Percentiles rank a stretch among this genome's conserved stretches.
Evolutionary conservation across 1,140 invertebrate genomes (phyloP).

Genomic region (Temnothorax curvispinosus): DNA sequence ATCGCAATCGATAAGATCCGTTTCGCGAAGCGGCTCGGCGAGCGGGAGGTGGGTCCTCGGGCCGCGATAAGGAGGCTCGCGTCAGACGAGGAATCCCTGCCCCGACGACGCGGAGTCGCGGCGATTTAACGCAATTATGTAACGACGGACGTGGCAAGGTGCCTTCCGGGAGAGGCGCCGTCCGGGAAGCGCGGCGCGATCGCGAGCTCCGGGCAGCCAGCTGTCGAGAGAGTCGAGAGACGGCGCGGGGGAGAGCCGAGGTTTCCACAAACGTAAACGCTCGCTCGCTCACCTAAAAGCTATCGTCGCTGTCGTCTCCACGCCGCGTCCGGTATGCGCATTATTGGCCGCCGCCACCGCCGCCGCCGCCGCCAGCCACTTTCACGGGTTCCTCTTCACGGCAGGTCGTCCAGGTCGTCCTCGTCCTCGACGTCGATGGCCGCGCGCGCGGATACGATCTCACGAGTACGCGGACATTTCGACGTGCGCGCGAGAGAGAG

Average conservation of each 20-base stretch:
- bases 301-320: conserved; percentile 73
- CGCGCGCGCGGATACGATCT: conserved; percentile 28
- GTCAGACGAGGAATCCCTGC: too few relatives aligned
- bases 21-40: not conserved
- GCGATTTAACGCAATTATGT: conserved; percentile 46
- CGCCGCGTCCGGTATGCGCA: conserved; percentile 69
- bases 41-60: not conserved
- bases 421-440: conserved; percentile 9
- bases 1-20: not conserved
- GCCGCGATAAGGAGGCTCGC: not conserved
- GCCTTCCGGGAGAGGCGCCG: not conserved
- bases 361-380: not conserved
- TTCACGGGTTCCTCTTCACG: not conserved
- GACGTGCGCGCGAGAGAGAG: conserved; percentile 16
- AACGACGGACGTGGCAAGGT: conserved; percentile 47
- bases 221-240: conserved; percentile 57
- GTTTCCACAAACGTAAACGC: not conserved
- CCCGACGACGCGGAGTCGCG: too few relatives aligned
- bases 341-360: conserved; percentile 56
- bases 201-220: conserved; percentile 42
- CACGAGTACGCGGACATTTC: conserved; percentile 63
- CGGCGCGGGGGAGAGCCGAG: conserved; percentile 15
- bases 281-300: conserved; percentile 63
- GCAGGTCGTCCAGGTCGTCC: conserved; percentile 32
- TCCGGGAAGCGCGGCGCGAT: not conserved